Evolutionary conservation across 2,888 invertebrate species (phyloP), one percentile per base, ranked within the genome.

Genomic region (Tetheella fluctuosa): DNA sequence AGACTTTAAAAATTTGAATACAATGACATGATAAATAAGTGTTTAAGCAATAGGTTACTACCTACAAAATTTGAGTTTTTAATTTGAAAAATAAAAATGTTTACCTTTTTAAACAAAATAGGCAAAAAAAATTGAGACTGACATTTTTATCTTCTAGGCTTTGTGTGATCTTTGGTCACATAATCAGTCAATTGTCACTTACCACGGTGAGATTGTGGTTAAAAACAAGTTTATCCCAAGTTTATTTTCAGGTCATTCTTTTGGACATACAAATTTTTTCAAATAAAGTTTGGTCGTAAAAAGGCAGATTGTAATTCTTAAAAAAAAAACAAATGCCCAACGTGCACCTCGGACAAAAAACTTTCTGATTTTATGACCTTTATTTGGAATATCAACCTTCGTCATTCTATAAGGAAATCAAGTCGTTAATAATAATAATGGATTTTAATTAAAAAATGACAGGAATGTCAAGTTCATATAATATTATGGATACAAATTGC

Each of bases 401-500:
- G 2, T 34, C 1, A 13, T 34, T 54, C 17, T 25, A 54, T 30
- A 54, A 30, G 10, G 25, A n/a, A 8, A 61, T 57, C 59, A 57
- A 57, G 23, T 7, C 23, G 23, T 28, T 13, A 2, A 0, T 7
- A 34, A 17, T 8, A 54, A 25, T 25, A 2, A 34, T 30, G 5
- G n/a, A 17, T 55, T 20, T 25, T 25, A 42, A 48, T 28, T 28
- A 52, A 30, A 30, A 52, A 15, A 23, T 30, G 30, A 30, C 52
- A 7, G 7, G 48, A 52, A 58, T 58, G 52, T 48, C 37, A 58
- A 58, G 58, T 58, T 58, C 58, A 20, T 8, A 52, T 25, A 13
- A 52, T 52, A 42, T 58, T 52, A 58, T 58, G 52, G 52, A 20
- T 30, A 58, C 30, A 58, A 52, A 58, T 58, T 58, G 58, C 58